phyloP scores from a whole-genome alignment of 2,113 vertebrate genomes.

The Hydropotes inermis region DNA sequence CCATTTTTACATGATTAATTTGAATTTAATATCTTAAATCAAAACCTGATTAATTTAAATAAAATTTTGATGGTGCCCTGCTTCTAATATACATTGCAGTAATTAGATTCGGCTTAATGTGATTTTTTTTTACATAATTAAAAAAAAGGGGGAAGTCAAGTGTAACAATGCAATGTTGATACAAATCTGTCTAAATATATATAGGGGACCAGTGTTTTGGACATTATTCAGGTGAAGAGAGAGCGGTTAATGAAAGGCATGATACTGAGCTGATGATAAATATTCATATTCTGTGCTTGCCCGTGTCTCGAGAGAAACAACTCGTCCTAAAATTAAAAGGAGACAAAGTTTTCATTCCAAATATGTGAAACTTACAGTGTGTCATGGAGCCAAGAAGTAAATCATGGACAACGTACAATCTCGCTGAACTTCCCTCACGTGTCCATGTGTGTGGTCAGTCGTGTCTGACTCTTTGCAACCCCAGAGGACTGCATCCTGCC shows the following conservation, averaged over 20 bases:
- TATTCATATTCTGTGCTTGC: rapidly evolving
- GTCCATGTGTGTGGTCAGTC: neutral
- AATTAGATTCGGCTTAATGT: conserved; percentile 94
- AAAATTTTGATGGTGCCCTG: conserved; percentile 97
- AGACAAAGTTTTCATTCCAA: neutral
- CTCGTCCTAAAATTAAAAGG: neutral
- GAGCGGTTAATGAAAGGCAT: conserved; percentile 34
- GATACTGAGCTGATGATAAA: neutral
- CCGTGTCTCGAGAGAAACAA: rapidly evolving
- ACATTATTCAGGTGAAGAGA: conserved; percentile 67
- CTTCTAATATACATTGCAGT: conserved; percentile 94
- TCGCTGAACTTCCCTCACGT: neutral
- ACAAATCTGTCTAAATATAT: conserved; percentile 82
- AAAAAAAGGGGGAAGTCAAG: conserved; percentile 87
- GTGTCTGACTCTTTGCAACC: neutral
- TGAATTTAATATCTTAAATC: conserved; percentile 99
- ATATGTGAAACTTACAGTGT: rapidly evolving
- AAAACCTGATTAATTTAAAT: conserved; percentile 99
- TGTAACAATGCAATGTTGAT: conserved; percentile 86
- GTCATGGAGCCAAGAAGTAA: neutral
- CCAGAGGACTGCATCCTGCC: neutral
- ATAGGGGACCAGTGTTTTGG: conserved; percentile 60
- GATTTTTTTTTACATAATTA: conserved; percentile 89
- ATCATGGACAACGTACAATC: rapidly evolving
- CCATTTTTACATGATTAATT: conserved; percentile 99